Evolutionary conservation across 2,113 vertebrate species (phyloP).

Genomic region (Burhinus bistriatus): DNA sequence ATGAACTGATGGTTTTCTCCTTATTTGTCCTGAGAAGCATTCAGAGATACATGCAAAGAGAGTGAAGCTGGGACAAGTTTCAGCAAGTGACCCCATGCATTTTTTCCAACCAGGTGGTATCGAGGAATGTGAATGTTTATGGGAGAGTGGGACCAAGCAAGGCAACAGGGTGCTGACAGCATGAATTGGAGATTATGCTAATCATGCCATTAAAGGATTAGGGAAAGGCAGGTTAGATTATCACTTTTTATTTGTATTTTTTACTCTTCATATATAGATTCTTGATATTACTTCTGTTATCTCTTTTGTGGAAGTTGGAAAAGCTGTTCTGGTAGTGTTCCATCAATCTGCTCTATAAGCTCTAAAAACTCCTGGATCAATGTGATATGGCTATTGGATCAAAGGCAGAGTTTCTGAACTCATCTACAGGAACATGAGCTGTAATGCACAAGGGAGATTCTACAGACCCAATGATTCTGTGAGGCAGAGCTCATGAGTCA

Average conservation of each 20-base stretch:
- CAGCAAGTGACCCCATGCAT: not conserved
- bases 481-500: conserved; percentile 42
- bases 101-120: not conserved
- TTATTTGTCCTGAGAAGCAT: not conserved
- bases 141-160: not conserved
- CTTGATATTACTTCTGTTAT: not conserved
- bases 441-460: conserved; percentile 35
- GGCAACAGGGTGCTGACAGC: not conserved
- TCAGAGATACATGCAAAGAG: not conserved
- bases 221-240: not conserved
- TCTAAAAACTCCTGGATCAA: conserved; percentile 42
- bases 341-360: conserved; percentile 36
- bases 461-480: not conserved
- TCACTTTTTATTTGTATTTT: not conserved
- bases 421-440: conserved; percentile 23
- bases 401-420: conserved; percentile 43
- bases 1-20: not conserved
- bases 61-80: not conserved
- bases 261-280: not conserved
- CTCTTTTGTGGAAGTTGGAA: not conserved
- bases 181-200: not conserved
- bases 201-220: not conserved
- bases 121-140: not conserved
- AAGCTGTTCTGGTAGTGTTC: not conserved
- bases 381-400: not conserved